Evolutionary conservation across 2,113 vertebrate genomes (phyloP), one percentile per base, ranked within the genome.

Genomic region (Corythornis madagascariensis): DNA sequence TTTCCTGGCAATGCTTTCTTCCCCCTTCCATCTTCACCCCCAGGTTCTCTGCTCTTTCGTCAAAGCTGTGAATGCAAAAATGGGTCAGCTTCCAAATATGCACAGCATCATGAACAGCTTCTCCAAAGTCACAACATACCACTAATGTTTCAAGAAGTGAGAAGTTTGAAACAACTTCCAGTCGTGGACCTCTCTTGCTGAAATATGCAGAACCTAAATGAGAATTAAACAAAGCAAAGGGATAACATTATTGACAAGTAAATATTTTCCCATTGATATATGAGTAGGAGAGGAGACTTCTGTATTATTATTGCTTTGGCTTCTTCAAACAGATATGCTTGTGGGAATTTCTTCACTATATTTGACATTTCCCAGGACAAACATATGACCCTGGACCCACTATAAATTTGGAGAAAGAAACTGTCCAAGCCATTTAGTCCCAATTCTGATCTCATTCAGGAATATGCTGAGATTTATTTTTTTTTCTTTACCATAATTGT

Each of bases 321-420:
- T 83, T 31, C 63, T 94, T 89, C 4, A 4, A 76, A 79, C 24
- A 26, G n/a, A 61, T 40, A 26, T 16, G 10, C 16, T 52, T 79
- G 17, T 70, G n/a, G 63, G 47, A 89, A 77, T 83, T 87, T 76
- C 71, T 85, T 89, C 28, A 19, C 76, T 52, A 60, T 38, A 29
- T 35, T 10, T 76, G 50, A 72, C 12, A 67, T 93, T 89, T 81
- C 57, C 56, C 13, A 75, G 55, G 45, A 89, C 22, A 76, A 85
- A 70, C 6, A 10, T 66, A 13, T 83, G n/a, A 60, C 43, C 28
- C n/a, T 48, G n/a, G 55, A 79, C 9, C 17, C 7, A 52, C 11
- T 47, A 20, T 22, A 66, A 22, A 40, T 92, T 86, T 93, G 45
- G 70, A 89, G 53, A 90, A 90, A 90, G 50, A 90, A 64, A 89